phyloP scores from a whole-genome alignment of 2,888 invertebrate species.

The Pristionchus arcanus region DNA sequence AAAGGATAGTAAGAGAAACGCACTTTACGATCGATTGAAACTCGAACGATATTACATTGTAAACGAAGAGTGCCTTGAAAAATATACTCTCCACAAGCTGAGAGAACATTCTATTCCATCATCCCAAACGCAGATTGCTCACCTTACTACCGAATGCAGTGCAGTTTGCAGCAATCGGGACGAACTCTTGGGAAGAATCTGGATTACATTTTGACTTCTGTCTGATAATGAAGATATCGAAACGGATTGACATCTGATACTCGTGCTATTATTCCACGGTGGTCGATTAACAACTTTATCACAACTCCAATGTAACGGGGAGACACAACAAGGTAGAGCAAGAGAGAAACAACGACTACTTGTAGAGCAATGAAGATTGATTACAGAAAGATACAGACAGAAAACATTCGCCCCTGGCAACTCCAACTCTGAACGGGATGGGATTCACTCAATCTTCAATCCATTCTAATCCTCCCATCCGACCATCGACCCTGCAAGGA shows the following conservation, averaged over 20 bases:
- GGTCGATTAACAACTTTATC: not conserved
- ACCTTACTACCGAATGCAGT: not conserved
- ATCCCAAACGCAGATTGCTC: not conserved
- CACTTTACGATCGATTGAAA: no score
- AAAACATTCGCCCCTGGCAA: not conserved
- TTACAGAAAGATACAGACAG: not conserved
- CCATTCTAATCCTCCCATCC: not conserved
- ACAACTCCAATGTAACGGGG: not conserved
- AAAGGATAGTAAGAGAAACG: no score
- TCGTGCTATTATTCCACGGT: no score
- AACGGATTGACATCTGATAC: no score
- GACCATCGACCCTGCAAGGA: not conserved
- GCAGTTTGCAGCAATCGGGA: not conserved
- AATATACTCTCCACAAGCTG: not conserved
- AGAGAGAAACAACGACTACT: not conserved
- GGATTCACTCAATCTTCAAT: not conserved
- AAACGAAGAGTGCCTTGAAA: no score
- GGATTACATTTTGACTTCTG: not conserved
- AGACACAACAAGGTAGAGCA: conserved; percentile 11
- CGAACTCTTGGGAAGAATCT: not conserved
- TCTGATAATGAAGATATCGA: not conserved
- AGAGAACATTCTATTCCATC: not conserved
- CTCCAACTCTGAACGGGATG: not conserved
- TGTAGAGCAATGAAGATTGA: not conserved
- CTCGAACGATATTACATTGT: no score